These are phyloP conservation scores for Rhorus exstirpatorius DNA, from an alignment of 2,888 invertebrate genomes.

Conservation along the genomic window DNA sequence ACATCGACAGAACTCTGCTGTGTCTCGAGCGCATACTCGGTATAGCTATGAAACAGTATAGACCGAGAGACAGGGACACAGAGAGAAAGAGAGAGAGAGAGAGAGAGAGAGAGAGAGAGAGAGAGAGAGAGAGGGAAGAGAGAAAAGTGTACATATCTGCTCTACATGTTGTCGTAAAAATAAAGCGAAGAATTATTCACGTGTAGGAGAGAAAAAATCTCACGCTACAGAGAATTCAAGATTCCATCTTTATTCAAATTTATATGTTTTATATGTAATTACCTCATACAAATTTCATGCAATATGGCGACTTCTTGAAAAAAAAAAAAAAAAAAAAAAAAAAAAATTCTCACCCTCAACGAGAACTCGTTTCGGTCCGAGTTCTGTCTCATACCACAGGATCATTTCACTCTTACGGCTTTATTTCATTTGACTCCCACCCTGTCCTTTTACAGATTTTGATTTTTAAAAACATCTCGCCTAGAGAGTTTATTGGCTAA, in stretches of 20 bases:
- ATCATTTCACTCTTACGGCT: background rate
- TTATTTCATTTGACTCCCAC: no score
- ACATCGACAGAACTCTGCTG: constrained; percentile 19
- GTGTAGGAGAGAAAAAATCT: constrained; percentile 18
- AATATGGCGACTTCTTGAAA: background rate
- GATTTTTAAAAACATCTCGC: no score
- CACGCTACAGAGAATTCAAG: background rate
- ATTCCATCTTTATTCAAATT: constrained; percentile 50
- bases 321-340: no score
- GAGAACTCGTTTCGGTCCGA: background rate
- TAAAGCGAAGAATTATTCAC: constrained; percentile 50
- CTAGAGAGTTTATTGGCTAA: no score
- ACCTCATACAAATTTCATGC: constrained; percentile 55
- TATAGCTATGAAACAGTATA: constrained; percentile 31
- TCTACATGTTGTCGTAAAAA: constrained; percentile 32
- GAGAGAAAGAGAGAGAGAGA: no score
- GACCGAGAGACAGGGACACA: constrained; percentile 8
- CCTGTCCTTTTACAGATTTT: no score
- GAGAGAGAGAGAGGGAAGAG: no score
- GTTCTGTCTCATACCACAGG: background rate
- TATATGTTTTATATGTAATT: constrained; percentile 55
- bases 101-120: background rate
- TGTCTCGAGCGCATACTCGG: constrained; percentile 29
- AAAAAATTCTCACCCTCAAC: background rate
- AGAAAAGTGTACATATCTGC: constrained; percentile 31